Conservation (phyloP, 2,888 invertebrate species). For the Lutraria lutraria region DNA sequence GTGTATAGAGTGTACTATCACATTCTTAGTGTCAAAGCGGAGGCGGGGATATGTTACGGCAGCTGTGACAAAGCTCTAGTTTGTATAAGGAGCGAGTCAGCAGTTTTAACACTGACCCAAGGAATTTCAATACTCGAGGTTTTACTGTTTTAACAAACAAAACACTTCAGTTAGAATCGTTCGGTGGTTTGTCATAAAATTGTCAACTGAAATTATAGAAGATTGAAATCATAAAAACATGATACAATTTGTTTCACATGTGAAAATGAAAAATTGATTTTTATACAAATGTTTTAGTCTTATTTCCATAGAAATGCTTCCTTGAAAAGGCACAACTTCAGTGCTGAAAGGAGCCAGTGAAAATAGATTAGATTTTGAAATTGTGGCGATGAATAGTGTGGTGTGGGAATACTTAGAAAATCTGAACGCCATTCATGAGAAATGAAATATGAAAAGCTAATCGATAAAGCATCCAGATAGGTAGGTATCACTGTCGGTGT, state of each 20-base stretch:
- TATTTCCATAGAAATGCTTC: conserved; percentile 17
- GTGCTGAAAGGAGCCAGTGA: not conserved
- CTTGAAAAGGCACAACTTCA: not conserved
- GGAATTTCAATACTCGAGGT: too few relatives aligned
- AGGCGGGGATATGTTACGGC: too few relatives aligned
- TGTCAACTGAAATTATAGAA: not conserved
- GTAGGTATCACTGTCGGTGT: too few relatives aligned
- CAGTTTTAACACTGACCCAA: too few relatives aligned
- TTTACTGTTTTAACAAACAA: too few relatives aligned
- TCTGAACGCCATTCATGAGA: not conserved
- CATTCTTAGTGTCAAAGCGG: too few relatives aligned
- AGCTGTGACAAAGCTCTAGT: too few relatives aligned
- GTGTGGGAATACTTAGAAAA: not conserved
- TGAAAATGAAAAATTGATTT: conserved; percentile 9
- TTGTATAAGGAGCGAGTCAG: too few relatives aligned
- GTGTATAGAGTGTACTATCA: too few relatives aligned
- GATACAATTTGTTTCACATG: not conserved
- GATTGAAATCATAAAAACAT: not conserved
- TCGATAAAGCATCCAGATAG: not conserved
- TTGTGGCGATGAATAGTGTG: conserved; percentile 3
- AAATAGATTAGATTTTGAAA: conserved; percentile 24
- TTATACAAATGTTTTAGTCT: not conserved
- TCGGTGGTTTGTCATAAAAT: not conserved
- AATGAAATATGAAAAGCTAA: not conserved
- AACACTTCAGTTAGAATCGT: not conserved